Evolutionary conservation across 2,113 vertebrate genomes (phyloP).

Genomic region (Varanus komodoensis): DNA sequence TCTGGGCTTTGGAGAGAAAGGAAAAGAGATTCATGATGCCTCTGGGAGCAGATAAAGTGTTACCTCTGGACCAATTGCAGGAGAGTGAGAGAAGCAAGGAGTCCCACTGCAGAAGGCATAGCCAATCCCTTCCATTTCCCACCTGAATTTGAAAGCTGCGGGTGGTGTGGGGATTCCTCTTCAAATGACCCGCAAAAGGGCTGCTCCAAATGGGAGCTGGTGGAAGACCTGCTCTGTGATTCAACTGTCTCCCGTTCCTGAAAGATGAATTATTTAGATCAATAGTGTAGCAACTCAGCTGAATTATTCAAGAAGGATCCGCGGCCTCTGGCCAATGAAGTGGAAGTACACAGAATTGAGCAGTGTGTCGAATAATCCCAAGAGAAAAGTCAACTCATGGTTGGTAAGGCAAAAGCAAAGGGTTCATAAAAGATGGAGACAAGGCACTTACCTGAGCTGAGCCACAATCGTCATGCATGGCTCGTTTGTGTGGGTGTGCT

Average conservation of each 20-base stretch:
- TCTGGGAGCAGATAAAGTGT: neutral
- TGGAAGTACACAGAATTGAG: conserved; percentile 38
- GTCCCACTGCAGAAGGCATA: neutral
- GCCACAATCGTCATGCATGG: neutral
- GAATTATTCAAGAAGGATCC: conserved; percentile 65
- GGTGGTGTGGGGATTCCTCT: neutral
- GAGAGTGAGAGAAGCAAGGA: neutral
- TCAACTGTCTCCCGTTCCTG: neutral
- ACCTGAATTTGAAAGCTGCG: neutral
- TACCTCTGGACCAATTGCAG: neutral
- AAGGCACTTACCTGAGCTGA: neutral
- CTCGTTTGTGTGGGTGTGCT: neutral
- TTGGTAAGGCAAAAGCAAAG: neutral
- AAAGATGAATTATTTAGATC: conserved; percentile 64
- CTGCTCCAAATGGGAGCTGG: neutral
- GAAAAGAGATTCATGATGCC: too few relatives aligned
- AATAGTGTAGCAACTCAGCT: conserved; percentile 25
- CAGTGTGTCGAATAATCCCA: neutral
- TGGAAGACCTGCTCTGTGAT: conserved; percentile 5
- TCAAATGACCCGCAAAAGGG: neutral
- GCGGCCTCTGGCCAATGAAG: conserved; percentile 50
- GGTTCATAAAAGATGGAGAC: neutral
- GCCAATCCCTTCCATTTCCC: neutral
- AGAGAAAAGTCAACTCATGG: neutral
- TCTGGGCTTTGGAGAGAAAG: too few relatives aligned